Evolutionary conservation across 1,140 invertebrate species (phyloP).

Genomic region (Trichonephila inaurata): DNA sequence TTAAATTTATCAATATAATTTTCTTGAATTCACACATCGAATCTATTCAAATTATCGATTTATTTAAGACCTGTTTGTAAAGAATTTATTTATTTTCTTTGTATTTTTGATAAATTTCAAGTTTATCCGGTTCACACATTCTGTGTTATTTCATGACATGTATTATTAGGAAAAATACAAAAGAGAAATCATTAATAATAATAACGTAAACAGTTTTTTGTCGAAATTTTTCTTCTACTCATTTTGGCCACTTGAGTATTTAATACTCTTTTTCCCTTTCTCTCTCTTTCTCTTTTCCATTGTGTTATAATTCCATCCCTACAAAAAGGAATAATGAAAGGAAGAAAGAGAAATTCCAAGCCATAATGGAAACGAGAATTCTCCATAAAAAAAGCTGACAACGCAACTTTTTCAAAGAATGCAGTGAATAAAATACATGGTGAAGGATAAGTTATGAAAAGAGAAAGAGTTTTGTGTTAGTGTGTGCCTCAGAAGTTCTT

Average conservation of each 20-base stretch:
- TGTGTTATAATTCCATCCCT: neutral
- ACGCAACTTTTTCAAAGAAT: neutral
- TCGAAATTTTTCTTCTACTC: too few relatives aligned
- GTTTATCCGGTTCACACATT: neutral
- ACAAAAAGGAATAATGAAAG: neutral
- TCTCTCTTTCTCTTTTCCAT: neutral
- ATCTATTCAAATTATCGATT: too few relatives aligned
- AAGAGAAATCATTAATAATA: too few relatives aligned
- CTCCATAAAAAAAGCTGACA: neutral
- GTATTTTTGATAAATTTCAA: neutral
- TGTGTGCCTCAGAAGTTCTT: neutral
- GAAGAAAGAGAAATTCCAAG: neutral
- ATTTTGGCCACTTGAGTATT: neutral
- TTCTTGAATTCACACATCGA: too few relatives aligned
- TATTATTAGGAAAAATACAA: neutral
- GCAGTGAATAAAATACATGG: neutral
- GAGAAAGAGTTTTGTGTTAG: neutral
- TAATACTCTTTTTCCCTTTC: neutral
- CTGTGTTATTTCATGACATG: neutral
- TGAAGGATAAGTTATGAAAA: neutral
- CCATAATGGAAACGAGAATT: neutral
- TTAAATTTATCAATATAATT: too few relatives aligned
- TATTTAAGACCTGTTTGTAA: too few relatives aligned
- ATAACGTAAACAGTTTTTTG: too few relatives aligned
- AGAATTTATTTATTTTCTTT: neutral